These are phyloP conservation scores for Gadus macrocephalus DNA, from an alignment of 2,113 vertebrate species.

Conservation along the genomic window DNA sequence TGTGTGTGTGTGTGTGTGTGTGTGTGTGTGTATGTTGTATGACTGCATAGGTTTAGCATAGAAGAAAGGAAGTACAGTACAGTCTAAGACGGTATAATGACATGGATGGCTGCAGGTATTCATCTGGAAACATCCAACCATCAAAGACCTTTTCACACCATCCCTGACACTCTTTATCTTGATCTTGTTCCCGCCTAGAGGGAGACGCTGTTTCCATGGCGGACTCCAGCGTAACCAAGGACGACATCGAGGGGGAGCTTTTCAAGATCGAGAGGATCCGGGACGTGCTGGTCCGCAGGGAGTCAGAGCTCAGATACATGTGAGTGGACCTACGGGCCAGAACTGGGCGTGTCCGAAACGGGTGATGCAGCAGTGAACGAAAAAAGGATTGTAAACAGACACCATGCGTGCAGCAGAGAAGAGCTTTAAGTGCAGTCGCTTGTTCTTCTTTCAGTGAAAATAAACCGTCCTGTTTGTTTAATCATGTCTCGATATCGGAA, in stretches of 20 bases:
- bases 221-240: slow-evolving; percentile 79
- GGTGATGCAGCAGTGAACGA: no score
- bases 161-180: not conserved
- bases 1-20: not conserved
- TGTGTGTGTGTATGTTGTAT: not conserved
- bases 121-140: not conserved
- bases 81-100: no score
- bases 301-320: slow-evolving; percentile 88
- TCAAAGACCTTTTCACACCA: not conserved
- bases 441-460: no score
- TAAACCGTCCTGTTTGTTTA: no score
- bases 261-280: slow-evolving; percentile 82
- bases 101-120: no score
- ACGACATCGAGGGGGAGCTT: slow-evolving; percentile 83
- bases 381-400: no score
- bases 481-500: no score
- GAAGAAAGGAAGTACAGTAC: no score
- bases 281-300: slow-evolving; percentile 81
- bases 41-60: not conserved
- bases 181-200: slow-evolving; percentile 49
- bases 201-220: slow-evolving; percentile 83
- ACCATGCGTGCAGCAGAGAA: no score
- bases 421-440: no score
- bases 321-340: slow-evolving; percentile 55
- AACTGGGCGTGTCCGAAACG: no score